Evolutionary conservation across 2,797 vertebrate species (phyloP), one percentile per base, ranked within the genome.

Genomic region (Ciconia nigra): DNA sequence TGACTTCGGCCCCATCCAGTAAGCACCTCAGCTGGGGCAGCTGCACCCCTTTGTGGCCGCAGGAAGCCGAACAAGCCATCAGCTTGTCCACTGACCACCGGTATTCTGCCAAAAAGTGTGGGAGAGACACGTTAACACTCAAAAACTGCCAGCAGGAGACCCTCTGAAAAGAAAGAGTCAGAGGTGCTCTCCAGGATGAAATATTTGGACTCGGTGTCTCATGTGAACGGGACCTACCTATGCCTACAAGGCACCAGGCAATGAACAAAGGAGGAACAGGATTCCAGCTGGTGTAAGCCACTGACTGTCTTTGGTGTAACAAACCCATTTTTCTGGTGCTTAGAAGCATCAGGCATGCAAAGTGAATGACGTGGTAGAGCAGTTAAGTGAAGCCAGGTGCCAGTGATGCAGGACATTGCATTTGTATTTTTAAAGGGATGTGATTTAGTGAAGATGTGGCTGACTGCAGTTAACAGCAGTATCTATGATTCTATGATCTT

Each of bases 1-100:
- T 98, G 78, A 98, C 98, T 83, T 98, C 98, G 0, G 90, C 95
- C 47, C 78, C 95, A 70, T 98, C 97, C 86, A 96, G 97, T 49
- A 98, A 92, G 96, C 99, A 99, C 81, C 89, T 98, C 95, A 98
- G 94, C 80, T 98, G 99, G 89, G 97, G 97, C 77, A 98, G 92
- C 77, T 98, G 98, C 29, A 98, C 55, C 25, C 98, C 98, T 97
- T 95, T 98, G 96, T 96, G 97, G 25, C 98, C 98, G 3, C 98
- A 98, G 54, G 98, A 98, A 22, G 98, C 98, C 0, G 98, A 98
- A 87, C 98, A 99, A 63, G 98, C 86, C 7, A 89, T 92, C 81
- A 97, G 59, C 73, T 95, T 98, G 83, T 98, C 97, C 59, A 92
- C 91, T 2, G 98, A 97, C 98, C 98, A 98, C 81, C 3, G 91